These are phyloP conservation scores for Eilema griseolum DNA, from an alignment of 2,888 invertebrate genomes.

Conservation along the genomic window DNA sequence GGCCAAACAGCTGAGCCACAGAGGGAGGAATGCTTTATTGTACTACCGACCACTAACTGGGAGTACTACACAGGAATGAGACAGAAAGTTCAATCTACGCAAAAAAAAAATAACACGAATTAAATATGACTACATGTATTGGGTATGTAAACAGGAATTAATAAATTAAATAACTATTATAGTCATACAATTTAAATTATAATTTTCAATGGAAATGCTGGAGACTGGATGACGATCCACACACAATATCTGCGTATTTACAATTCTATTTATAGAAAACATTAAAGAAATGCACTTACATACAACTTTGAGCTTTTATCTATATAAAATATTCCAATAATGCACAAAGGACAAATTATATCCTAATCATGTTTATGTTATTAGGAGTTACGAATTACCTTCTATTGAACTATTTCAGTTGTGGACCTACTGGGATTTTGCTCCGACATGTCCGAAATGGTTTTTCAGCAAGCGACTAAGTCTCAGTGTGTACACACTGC, in stretches of 20 bases:
- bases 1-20: constrained; percentile 69
- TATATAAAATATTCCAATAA: too few relatives aligned
- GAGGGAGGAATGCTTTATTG: constrained; percentile 66
- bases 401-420: background rate
- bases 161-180: too few relatives aligned
- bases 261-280: too few relatives aligned
- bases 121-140: too few relatives aligned
- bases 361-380: too few relatives aligned
- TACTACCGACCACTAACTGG: constrained; percentile 38
- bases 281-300: background rate
- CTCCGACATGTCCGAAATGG: background rate
- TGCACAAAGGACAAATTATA: too few relatives aligned
- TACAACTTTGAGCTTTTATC: too few relatives aligned
- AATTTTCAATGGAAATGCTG: too few relatives aligned
- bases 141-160: too few relatives aligned
- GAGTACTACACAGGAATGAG: background rate
- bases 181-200: too few relatives aligned
- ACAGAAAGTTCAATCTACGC: constrained; percentile 35
- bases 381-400: background rate
- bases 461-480: constrained; percentile 29
- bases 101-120: background rate
- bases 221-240: too few relatives aligned
- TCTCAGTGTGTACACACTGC: constrained; percentile 28
- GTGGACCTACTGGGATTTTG: constrained; percentile 26
- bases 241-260: too few relatives aligned